A percentile compares a stretch with the other conserved stretches of the same genome.
Evolutionary conservation across 2,113 vertebrate genomes (phyloP).

Genomic region (Australoheros scitulus): DNA sequence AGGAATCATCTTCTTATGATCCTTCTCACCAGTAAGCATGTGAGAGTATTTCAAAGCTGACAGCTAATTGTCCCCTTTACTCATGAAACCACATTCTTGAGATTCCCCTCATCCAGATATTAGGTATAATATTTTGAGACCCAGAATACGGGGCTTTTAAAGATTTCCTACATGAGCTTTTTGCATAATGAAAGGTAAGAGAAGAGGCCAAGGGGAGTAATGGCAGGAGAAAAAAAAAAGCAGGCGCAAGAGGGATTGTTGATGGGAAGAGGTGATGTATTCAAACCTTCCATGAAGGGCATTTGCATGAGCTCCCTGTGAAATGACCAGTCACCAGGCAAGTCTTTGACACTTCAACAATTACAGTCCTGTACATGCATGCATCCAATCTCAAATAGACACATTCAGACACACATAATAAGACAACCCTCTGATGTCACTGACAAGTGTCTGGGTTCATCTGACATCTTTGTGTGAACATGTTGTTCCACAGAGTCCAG

Average conservation of each 20-base stretch:
- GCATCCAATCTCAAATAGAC: neutral
- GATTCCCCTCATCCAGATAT: neutral
- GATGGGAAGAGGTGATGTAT: slow-evolving; percentile 23
- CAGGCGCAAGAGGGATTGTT: neutral
- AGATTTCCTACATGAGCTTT: slow-evolving; percentile 23
- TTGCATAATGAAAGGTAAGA: slow-evolving; percentile 16
- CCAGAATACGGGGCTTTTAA: neutral
- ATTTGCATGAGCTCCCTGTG: slow-evolving; percentile 55
- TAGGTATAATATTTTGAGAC: neutral
- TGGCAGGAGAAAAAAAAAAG: neutral
- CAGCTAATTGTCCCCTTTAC: neutral
- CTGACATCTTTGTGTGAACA: slow-evolving; percentile 28
- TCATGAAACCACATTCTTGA: slow-evolving; percentile 5
- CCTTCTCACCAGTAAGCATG: neutral
- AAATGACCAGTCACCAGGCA: slow-evolving; percentile 14
- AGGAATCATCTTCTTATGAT: neutral
- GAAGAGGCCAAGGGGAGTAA: slow-evolving; percentile 1
- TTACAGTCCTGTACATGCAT: neutral
- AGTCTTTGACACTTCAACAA: neutral
- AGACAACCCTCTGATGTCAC: neutral
- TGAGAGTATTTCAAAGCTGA: neutral
- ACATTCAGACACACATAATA: neutral
- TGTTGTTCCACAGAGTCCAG: slow-evolving; percentile 23
- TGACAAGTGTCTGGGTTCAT: slow-evolving; percentile 1
- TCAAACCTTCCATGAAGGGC: slow-evolving; percentile 28